Conservation (phyloP, 2,113 vertebrate genomes). For the Gavialis gangeticus region DNA sequence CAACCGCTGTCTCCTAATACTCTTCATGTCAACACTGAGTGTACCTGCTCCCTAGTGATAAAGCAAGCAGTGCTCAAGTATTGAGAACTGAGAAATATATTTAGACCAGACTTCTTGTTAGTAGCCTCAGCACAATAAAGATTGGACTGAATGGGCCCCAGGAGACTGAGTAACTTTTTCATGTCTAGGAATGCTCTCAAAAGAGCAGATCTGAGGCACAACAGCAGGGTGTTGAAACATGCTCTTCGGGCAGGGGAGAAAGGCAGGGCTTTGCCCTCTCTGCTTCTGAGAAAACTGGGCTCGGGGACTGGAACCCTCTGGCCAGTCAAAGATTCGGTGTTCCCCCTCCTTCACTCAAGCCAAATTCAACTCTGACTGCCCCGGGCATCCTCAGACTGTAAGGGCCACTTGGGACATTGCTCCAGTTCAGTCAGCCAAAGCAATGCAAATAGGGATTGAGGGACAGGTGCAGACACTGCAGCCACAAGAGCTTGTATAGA, state of each 20-base stretch:
- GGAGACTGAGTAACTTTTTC: not conserved
- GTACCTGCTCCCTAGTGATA: not conserved
- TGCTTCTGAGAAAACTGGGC: rapidly evolving
- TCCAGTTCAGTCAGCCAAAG: not conserved
- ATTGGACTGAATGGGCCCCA: not conserved
- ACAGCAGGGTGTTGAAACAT: not conserved
- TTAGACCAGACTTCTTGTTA: not conserved
- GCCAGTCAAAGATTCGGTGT: not conserved
- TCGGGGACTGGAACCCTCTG: not conserved
- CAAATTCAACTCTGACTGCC: not conserved
- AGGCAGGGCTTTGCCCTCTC: not conserved
- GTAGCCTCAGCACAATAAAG: not conserved
- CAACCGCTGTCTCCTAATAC: not conserved
- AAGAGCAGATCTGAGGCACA: not conserved
- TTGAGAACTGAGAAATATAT: not conserved
- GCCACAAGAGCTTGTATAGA: not conserved
- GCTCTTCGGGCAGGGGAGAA: not conserved
- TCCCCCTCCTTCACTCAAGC: not conserved
- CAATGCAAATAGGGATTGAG: not conserved
- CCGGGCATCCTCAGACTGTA: not conserved
- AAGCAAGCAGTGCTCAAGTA: not conserved
- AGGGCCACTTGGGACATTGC: not conserved
- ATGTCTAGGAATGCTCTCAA: not conserved
- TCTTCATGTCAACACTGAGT: not conserved
- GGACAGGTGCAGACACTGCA: not conserved